Evolutionary conservation across 2,113 vertebrate species (phyloP).

Genomic region (Ophiodon elongatus): DNA sequence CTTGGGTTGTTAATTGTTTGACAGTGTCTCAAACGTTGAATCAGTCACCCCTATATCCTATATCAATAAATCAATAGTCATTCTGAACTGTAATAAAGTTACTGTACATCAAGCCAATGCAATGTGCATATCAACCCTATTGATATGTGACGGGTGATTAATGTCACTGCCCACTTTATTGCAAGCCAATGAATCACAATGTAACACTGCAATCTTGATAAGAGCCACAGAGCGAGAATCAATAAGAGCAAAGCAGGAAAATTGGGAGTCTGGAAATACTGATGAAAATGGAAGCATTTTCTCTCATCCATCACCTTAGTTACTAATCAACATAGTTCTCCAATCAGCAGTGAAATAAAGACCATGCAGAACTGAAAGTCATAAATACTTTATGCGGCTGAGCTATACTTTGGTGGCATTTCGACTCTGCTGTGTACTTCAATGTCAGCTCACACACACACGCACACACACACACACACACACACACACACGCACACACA

Average conservation of each 20-base stretch:
- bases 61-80: constrained; percentile 29
- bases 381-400: constrained; percentile 53
- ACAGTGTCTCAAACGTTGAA: constrained; percentile 1
- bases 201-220: constrained; percentile 81
- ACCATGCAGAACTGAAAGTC: constrained; percentile 31
- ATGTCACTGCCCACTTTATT: constrained; percentile 71
- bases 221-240: constrained; percentile 79
- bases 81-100: constrained; percentile 66
- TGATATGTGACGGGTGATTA: constrained; percentile 78
- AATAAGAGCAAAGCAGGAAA: constrained; percentile 71
- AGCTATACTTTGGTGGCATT: constrained; percentile 30
- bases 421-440: constrained; percentile 29
- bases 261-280: constrained; percentile 65
- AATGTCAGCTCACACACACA: constrained; percentile 4
- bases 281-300: constrained; percentile 77
- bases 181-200: constrained; percentile 73
- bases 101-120: constrained; percentile 51
- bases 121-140: constrained; percentile 57
- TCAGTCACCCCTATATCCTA: constrained; percentile 1
- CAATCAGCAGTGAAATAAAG: constrained; percentile 63
- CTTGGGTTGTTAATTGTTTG: constrained; percentile 14
- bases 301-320: constrained; percentile 68
- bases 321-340: constrained; percentile 65
- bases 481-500: constrained; percentile 21
- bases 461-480: background rate